Evolutionary conservation across 2,888 invertebrate genomes (phyloP), one percentile per base, ranked within the genome.

Genomic region (Rotaria magnacalcarata): DNA sequence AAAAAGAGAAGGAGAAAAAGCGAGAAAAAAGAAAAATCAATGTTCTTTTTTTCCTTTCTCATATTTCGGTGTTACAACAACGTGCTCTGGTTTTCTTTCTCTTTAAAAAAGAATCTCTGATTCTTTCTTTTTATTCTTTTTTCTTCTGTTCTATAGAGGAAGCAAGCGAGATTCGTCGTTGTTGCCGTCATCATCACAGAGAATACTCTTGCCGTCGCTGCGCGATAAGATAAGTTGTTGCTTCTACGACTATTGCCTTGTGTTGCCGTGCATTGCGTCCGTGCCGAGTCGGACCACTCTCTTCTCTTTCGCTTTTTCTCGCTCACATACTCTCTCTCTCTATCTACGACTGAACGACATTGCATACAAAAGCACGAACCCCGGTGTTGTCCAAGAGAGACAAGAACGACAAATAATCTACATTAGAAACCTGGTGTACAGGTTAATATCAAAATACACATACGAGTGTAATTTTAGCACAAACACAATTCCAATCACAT

Each of bases 51-150:
- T 27, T 34, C 34, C 34, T 34, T 34, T 21, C 54, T 27, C 34
- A 19, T 0, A 67, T 16, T 67, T 67, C 16, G 67, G 34, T 34
- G 19, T 34, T 34, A 67, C 67, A 67, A 67, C 67, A 67, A 67
- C 67, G 67, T 67, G 67, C 34, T 67, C 67, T 67, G 34, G 16
- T 67, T 67, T 67, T 67, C 34, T 4, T 34, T 41, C 67, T 67
- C 24, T 34, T 34, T 67, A 19, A 14, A 67, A 67, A 67, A n/a
- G n/a, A 67, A 67, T 67, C 67, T 67, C 67, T 67, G 14, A 34
- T 67, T 67, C 67, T 67, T 67, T 67, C 67, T 67, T 67, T 67
- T 67, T 34, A 67, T 67, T 67, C 67, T 67, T 67, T 67, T 67
- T 67, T 34, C 34, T 34, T 67, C 67, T 67, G 34, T 67, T 67